Percentiles rank a stretch among this genome's conserved stretches.
Evolutionary conservation across 2,888 invertebrate species (phyloP).

Genomic region (Diachrysia chrysitis): DNA sequence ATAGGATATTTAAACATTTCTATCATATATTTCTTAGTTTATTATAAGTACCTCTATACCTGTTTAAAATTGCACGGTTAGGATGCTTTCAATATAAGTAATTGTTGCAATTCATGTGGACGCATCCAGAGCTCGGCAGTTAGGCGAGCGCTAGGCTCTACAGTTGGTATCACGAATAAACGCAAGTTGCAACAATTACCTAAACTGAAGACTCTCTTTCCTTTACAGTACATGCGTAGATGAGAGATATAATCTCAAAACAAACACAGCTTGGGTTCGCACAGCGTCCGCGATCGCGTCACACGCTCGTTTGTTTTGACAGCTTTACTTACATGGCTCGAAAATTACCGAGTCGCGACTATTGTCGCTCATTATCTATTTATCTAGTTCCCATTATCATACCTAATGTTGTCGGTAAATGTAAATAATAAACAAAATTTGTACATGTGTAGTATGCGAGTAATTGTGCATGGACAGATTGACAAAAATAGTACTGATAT

Average conservation of each 20-base stretch:
- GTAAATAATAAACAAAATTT: constrained; percentile 81
- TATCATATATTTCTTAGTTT: constrained; percentile 49
- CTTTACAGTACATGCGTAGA: constrained; percentile 42
- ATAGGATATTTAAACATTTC: constrained; percentile 36
- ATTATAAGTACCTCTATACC: constrained; percentile 46
- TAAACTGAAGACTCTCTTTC: not conserved
- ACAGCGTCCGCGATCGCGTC: constrained; percentile 22
- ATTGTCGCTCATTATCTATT: constrained; percentile 51
- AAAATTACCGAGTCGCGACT: constrained; percentile 39
- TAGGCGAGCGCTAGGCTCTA: not conserved
- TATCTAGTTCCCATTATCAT: constrained; percentile 57
- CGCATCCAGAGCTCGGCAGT: not conserved
- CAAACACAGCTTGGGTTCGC: constrained; percentile 22
- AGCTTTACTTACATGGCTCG: constrained; percentile 56
- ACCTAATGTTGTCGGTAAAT: constrained; percentile 69
- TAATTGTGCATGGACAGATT: constrained; percentile 83
- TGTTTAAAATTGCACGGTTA: constrained; percentile 48
- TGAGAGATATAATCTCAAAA: constrained; percentile 27
- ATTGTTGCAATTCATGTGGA: not conserved
- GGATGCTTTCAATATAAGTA: not conserved
- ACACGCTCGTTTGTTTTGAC: constrained; percentile 39
- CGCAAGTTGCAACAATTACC: not conserved
- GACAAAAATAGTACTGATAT: constrained; percentile 90
- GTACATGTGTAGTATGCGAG: constrained; percentile 84
- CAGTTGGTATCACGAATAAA: not conserved